Percentiles rank a stretch among this genome's conserved stretches.
Evolutionary conservation across 2,113 vertebrate genomes (phyloP).

Genomic region (Theristicus caerulescens): DNA sequence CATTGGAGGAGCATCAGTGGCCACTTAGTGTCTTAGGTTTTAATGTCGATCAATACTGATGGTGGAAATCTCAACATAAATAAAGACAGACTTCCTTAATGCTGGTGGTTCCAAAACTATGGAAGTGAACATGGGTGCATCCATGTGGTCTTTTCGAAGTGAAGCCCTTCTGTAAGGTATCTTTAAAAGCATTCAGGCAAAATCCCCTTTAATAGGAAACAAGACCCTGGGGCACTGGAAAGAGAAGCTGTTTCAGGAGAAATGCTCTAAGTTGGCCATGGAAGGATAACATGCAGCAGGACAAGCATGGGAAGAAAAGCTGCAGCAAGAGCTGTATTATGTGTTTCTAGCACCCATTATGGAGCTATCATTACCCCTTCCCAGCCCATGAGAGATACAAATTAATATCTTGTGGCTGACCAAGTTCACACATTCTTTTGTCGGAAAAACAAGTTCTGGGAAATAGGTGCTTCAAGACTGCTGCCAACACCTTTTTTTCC

Average conservation of each 20-base stretch:
- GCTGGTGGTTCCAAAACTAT: not conserved
- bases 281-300: not conserved
- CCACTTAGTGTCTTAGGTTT: not conserved
- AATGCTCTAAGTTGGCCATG: not conserved
- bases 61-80: not conserved
- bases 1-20: not conserved
- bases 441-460: slow-evolving; percentile 29
- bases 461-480: not conserved
- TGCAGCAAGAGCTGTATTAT: not conserved
- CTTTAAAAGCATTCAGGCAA: not conserved
- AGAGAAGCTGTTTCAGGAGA: not conserved
- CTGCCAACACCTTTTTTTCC: not conserved
- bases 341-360: not conserved
- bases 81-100: not conserved
- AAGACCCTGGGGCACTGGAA: not conserved
- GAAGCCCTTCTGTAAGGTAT: not conserved
- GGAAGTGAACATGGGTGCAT: not conserved
- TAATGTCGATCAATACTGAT: not conserved
- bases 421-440: not conserved
- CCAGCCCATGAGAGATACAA: not conserved
- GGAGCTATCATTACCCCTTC: not conserved
- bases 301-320: not conserved
- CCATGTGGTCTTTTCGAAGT: not conserved
- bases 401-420: slow-evolving; percentile 53
- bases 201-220: not conserved